phyloP scores from a whole-genome alignment of 2,888 invertebrate genomes.

The Coelopa pilipes region DNA sequence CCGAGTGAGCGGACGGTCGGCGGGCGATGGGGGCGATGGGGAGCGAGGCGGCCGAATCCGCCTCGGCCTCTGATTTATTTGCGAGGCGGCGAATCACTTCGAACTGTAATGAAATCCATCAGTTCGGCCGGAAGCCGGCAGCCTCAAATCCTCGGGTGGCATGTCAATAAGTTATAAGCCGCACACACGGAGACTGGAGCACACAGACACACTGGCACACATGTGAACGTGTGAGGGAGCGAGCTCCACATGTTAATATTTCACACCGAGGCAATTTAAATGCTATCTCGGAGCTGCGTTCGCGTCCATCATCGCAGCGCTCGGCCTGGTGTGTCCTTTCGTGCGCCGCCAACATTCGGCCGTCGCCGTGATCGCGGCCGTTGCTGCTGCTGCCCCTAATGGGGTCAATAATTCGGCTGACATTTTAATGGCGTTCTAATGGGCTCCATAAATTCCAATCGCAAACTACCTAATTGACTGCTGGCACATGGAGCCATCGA shows the following conservation, averaged over 20 bases:
- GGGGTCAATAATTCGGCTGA: conserved; percentile 46
- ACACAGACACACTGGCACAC: not conserved
- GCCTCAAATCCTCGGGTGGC: not conserved
- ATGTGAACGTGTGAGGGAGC: not conserved
- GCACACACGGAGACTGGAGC: conserved; percentile 3
- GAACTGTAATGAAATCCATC: conserved; percentile 31
- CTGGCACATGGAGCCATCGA: not conserved
- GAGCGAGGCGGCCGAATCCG: not conserved
- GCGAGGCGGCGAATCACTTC: not conserved
- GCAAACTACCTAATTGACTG: not conserved
- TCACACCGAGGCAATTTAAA: conserved; percentile 25
- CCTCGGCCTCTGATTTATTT: conserved; percentile 25
- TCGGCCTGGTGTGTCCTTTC: conserved; percentile 3
- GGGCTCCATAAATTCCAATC: conserved; percentile 16
- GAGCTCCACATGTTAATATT: conserved; percentile 24
- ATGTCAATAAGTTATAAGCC: conserved; percentile 33
- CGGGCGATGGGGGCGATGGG: too few relatives aligned
- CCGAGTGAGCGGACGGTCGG: too few relatives aligned
- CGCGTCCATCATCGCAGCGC: not conserved
- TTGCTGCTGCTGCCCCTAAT: conserved; percentile 39
- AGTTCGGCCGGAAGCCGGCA: conserved; percentile 4
- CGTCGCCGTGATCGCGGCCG: not conserved
- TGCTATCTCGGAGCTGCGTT: not conserved
- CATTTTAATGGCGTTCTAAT: conserved; percentile 48
- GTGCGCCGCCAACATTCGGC: conserved; percentile 4